Evolutionary conservation across 2,888 invertebrate genomes (phyloP), one percentile per base, ranked within the genome.

Genomic region (Agrotis clavis): DNA sequence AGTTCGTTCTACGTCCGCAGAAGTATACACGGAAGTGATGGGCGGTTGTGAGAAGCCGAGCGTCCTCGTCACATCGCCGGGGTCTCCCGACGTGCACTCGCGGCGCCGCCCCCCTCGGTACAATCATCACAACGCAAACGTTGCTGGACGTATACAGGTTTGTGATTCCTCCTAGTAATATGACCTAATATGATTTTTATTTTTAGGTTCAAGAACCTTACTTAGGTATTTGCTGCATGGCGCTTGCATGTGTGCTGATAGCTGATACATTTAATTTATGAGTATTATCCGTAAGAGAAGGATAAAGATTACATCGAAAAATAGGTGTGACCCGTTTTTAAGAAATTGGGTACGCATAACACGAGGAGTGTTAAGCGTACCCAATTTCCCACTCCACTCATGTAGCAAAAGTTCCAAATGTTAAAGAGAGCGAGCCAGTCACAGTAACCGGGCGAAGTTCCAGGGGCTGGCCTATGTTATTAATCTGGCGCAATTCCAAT

Each of bases 1-100:
- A 71, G 51, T 76, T 77, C 67, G 67, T 75, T 65, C 61, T 74
- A 68, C 57, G 45, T 91, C 74, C 94, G 97, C 95, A 97, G 98
- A 98, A 91, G 96, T 97, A 74, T 97, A 98, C 94, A 96, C 96
- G 91, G 96, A 96, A 82, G 94, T 94, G 79, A 93, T 94, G 90
- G 97, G 97, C 82, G 97, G 97, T 66, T 97, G 97, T 87, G 98
- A 98, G 92, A 98, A 99, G 91, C 99, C 99, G 60, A 98, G 99
- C 95, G 99, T 99, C 80, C 97, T 99, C 91, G 98, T 99, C 89
- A 99, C 99, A 86, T 99, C 99, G 84, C 99, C 99, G 11, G 98
- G 99, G 57, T 99, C 99, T 74, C 99, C 99, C 18, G 99, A 98
- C 92, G 96, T 98, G 83, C 98, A 98, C 91, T 94, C 97, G 90